Percentiles rank a stretch among this genome's conserved stretches.
phyloP scores from a whole-genome alignment of 2,888 invertebrate genomes.

The Bombylius major region DNA sequence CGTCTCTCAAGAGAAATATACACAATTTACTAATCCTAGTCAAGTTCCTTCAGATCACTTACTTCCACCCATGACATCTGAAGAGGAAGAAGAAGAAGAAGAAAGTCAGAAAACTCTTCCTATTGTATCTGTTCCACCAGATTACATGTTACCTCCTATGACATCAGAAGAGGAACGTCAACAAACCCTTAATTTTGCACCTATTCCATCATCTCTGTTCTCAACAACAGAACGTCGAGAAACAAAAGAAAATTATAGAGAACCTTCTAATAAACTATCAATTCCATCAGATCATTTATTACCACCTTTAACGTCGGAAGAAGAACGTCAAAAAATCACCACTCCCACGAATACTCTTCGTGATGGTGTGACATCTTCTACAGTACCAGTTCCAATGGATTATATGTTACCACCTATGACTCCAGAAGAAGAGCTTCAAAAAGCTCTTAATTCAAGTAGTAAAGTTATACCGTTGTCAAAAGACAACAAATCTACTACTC shows the following conservation, averaged over 20 bases:
- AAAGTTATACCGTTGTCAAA: neutral
- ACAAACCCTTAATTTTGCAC: neutral
- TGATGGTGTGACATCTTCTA: too few species aligned
- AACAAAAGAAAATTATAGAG: too few species aligned
- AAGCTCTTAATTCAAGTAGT: neutral
- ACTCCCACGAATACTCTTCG: too few species aligned
- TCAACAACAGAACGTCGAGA: neutral
- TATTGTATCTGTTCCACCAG: neutral
- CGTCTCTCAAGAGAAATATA: too few species aligned
- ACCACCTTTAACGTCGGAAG: neutral
- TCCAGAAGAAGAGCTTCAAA: neutral
- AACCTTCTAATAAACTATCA: neutral
- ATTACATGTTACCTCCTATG: slow-evolving; percentile 3
- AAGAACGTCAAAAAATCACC: neutral
- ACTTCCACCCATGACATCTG: neutral
- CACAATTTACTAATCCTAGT: too few species aligned
- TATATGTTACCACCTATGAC: neutral
- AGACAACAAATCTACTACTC: too few species aligned
- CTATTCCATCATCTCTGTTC: too few species aligned
- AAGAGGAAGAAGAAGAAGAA: neutral
- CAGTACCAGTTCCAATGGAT: neutral
- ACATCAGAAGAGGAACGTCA: neutral
- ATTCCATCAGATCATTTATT: neutral
- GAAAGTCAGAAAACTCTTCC: neutral
- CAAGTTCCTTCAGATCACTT: neutral